Conservation (phyloP, 1,140 invertebrate genomes). For the Portunus trituberculatus region DNA sequence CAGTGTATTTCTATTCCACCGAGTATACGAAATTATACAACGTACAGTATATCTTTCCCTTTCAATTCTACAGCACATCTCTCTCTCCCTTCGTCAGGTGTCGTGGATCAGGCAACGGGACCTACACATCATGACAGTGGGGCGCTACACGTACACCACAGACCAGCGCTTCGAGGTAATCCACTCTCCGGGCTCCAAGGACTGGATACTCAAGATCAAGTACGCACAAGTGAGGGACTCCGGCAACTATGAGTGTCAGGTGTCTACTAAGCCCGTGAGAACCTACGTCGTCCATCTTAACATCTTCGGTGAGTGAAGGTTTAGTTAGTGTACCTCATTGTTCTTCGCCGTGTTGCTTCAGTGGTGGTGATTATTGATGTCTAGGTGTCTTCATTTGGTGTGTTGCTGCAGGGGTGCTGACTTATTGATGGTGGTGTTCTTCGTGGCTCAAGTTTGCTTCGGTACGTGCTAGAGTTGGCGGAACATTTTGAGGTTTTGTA, state of each 20-base stretch:
- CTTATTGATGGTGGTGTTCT: too few species aligned
- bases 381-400: too few species aligned
- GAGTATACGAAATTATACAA: too few species aligned
- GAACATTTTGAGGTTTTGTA: too few species aligned
- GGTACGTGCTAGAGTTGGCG: too few species aligned
- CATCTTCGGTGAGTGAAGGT: not conserved
- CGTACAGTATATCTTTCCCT: too few species aligned
- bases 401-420: too few species aligned
- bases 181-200: slow-evolving; percentile 18
- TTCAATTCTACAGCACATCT: not conserved
- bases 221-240: slow-evolving; percentile 27
- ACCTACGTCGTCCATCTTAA: not conserved
- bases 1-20: too few species aligned
- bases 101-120: slow-evolving; percentile 45
- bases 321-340: too few species aligned
- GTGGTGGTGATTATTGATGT: too few species aligned
- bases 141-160: not conserved
- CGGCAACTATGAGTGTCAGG: not conserved
- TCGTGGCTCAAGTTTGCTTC: too few species aligned
- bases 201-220: slow-evolving; percentile 36
- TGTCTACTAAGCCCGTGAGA: not conserved
- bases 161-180: slow-evolving; percentile 32
- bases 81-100: not conserved
- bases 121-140: slow-evolving; percentile 49
- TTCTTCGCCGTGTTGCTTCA: too few species aligned